Evolutionary conservation across 2,113 vertebrate genomes (phyloP).

Genomic region (Rhinopithecus roxellana): DNA sequence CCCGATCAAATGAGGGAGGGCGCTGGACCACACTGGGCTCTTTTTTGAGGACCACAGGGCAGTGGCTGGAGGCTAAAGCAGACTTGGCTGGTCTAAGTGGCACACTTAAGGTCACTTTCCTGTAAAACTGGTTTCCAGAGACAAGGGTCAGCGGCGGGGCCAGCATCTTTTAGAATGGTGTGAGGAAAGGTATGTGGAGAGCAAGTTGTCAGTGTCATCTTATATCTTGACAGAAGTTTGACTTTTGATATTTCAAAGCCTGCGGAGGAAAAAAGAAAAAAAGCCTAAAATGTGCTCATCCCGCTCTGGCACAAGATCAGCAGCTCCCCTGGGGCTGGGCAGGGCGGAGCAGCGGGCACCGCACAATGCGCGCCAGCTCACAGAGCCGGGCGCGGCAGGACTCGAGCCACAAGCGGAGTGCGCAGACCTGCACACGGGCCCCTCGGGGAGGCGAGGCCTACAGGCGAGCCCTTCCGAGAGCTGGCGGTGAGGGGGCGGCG

Average conservation of each 20-base stretch:
- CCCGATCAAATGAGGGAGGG: background rate
- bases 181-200: background rate
- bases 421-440: background rate
- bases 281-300: background rate
- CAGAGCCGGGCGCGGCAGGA: background rate
- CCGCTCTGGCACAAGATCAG: background rate
- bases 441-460: constrained; percentile 33
- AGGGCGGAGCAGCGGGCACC: background rate
- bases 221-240: background rate
- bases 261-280: too few relatives aligned
- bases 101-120: background rate
- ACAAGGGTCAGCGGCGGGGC: background rate
- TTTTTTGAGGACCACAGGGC: background rate
- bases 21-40: background rate
- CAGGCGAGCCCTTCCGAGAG: too few relatives aligned
- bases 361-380: constrained; percentile 65
- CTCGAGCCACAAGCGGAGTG: rapidly evolving
- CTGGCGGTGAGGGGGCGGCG: background rate
- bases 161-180: background rate
- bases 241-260: background rate
- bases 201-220: background rate
- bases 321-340: background rate
- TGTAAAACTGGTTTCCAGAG: background rate
- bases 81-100: background rate
- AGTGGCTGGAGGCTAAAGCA: background rate